Conservation (phyloP, 2,113 vertebrate species). For the Tyrannus savana region DNA sequence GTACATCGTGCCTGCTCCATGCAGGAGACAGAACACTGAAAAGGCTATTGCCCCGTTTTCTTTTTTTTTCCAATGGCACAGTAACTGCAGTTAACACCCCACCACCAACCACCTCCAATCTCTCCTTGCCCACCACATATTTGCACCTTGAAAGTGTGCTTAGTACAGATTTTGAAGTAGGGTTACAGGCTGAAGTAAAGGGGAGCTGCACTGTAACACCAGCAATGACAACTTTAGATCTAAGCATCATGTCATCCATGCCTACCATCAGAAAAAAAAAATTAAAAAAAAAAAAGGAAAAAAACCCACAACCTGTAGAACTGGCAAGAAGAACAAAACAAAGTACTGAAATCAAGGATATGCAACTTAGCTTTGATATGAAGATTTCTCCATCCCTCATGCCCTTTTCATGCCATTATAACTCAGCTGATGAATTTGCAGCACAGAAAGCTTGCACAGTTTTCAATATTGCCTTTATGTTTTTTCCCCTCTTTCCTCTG, state of each 20-base stretch:
- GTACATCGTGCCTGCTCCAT: accelerated
- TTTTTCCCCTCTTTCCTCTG: not conserved
- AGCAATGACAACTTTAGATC: not conserved
- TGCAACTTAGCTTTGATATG: not conserved
- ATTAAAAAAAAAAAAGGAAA: too few relatives aligned
- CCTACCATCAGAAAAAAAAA: not conserved
- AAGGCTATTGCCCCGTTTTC: not conserved
- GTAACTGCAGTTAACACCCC: not conserved
- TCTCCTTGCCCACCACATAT: not conserved
- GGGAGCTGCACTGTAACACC: not conserved
- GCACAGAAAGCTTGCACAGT: not conserved
- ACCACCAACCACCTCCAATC: accelerated
- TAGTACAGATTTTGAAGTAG: not conserved
- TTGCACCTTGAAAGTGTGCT: not conserved
- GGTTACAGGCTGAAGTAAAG: not conserved
- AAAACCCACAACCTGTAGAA: not conserved
- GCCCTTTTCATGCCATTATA: not conserved
- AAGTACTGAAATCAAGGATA: not conserved
- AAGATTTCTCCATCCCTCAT: not conserved
- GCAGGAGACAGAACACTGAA: not conserved
- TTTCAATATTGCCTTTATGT: not conserved
- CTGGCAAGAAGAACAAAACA: not conserved
- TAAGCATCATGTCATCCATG: not conserved
- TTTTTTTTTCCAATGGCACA: not conserved
- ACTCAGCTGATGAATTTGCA: not conserved